phyloP scores from a whole-genome alignment of 2,888 invertebrate genomes.

The Stenolophus ochropezus region DNA sequence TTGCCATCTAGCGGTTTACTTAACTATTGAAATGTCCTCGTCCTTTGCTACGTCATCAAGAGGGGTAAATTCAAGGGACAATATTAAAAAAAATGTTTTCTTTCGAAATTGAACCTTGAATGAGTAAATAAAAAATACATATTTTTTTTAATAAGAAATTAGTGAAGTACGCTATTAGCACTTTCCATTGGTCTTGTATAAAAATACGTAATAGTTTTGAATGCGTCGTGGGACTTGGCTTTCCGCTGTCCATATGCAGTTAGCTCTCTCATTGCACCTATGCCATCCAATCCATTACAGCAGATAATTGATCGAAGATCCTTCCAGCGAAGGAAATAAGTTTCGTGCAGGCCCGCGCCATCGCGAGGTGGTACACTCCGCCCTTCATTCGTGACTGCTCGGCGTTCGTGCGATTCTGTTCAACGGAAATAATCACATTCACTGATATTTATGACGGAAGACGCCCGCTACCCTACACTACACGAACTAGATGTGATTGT shows the following conservation, averaged over 20 bases:
- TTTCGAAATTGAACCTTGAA: no score
- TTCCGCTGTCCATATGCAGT: slow-evolving; percentile 14
- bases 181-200: no score
- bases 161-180: no score
- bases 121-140: no score
- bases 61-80: no score
- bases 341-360: slow-evolving; percentile 24
- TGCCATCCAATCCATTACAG: slow-evolving; percentile 29
- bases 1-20: no score
- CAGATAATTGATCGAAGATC: slow-evolving; percentile 39
- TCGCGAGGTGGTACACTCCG: slow-evolving; percentile 22
- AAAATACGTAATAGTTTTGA: no score
- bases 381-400: slow-evolving; percentile 26
- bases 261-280: slow-evolving; percentile 1
- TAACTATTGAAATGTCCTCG: no score
- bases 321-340: slow-evolving; percentile 39
- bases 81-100: no score
- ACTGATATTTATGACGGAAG: slow-evolving; percentile 53
- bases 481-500: slow-evolving; percentile 8
- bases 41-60: no score
- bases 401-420: slow-evolving; percentile 32
- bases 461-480: slow-evolving; percentile 4
- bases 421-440: slow-evolving; percentile 49
- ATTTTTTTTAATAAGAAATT: no score
- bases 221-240: no score